Percentiles rank a stretch among this genome's conserved stretches.
These are phyloP conservation scores for Cerastoderma edule DNA, from an alignment of 2,888 invertebrate genomes.

Conservation along the genomic window DNA sequence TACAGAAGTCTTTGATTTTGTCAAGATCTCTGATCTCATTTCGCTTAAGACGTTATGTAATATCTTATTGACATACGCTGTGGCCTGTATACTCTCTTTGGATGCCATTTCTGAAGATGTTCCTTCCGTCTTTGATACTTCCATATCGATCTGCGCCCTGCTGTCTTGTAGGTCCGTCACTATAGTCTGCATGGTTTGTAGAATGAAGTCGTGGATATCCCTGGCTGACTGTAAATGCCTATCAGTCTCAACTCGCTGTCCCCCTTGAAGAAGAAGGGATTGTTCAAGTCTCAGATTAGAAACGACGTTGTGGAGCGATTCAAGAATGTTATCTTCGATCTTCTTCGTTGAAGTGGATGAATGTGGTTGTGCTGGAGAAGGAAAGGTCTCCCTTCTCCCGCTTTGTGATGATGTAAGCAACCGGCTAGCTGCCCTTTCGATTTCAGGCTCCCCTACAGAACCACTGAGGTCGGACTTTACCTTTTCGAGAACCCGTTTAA, in stretches of 20 bases:
- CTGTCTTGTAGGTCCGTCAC: conserved; percentile 62
- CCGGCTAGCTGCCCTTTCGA: conserved; percentile 55
- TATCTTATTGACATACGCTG: conserved; percentile 49
- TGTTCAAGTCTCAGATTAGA: conserved; percentile 64
- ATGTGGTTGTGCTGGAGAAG: conserved; percentile 17
- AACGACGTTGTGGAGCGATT: conserved; percentile 65
- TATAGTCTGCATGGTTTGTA: conserved; percentile 61
- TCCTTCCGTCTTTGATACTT: conserved; percentile 20
- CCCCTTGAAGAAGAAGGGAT: conserved; percentile 34
- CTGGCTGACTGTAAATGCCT: conserved; percentile 28
- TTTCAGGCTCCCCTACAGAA: conserved; percentile 31
- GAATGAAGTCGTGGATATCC: conserved; percentile 63
- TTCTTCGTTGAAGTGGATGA: conserved; percentile 51
- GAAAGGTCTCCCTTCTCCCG: neutral
- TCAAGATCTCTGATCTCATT: conserved; percentile 38
- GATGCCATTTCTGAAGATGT: conserved; percentile 24
- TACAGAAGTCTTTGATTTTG: neutral
- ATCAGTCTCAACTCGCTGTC: conserved; percentile 6
- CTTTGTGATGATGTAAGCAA: conserved; percentile 4
- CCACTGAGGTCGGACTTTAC: conserved; percentile 47
- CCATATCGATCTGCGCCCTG: conserved; percentile 45
- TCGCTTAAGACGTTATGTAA: conserved; percentile 47
- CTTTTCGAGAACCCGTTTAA: conserved; percentile 51
- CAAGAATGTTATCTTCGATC: conserved; percentile 61
- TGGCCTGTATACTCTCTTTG: conserved; percentile 38